Evolutionary conservation across 2,888 invertebrate genomes (phyloP).

Genomic region (Mythimna albipuncta): DNA sequence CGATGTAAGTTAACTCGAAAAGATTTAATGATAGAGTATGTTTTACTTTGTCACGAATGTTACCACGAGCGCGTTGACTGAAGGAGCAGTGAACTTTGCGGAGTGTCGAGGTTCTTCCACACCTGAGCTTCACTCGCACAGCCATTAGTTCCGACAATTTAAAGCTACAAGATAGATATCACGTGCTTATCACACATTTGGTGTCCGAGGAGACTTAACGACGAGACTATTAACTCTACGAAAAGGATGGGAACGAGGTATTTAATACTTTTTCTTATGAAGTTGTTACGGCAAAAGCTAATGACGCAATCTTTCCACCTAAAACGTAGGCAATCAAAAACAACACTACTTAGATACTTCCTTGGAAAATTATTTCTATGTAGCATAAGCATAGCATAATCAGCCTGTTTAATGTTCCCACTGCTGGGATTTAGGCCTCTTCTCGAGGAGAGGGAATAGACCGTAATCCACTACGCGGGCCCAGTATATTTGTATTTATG

Average conservation of each 20-base stretch:
- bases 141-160: slow-evolving; percentile 84
- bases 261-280: slow-evolving; percentile 60
- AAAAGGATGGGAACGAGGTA: slow-evolving; percentile 41
- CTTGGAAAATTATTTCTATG: slow-evolving; percentile 32
- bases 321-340: slow-evolving; percentile 34
- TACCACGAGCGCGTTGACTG: slow-evolving; percentile 70
- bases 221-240: slow-evolving; percentile 49
- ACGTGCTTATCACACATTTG: slow-evolving; percentile 76
- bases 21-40: slow-evolving; percentile 70
- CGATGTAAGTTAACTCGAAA: slow-evolving; percentile 62
- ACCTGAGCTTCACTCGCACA: slow-evolving; percentile 87
- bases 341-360: not conserved
- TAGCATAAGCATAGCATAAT: not conserved
- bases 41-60: slow-evolving; percentile 70
- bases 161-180: slow-evolving; percentile 81
- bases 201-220: slow-evolving; percentile 58
- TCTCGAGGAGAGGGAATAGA: too few relatives aligned
- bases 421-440: too few relatives aligned
- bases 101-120: slow-evolving; percentile 81
- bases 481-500: slow-evolving; percentile 16
- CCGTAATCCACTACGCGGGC: too few relatives aligned
- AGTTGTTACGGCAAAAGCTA: slow-evolving; percentile 60
- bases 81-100: slow-evolving; percentile 89
- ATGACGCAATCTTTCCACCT: slow-evolving; percentile 63
- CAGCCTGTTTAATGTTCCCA: too few relatives aligned